Evolutionary conservation across 1,140 invertebrate species (phyloP), one percentile per base, ranked within the genome.

Genomic region (Habropoda laboriosa): DNA sequence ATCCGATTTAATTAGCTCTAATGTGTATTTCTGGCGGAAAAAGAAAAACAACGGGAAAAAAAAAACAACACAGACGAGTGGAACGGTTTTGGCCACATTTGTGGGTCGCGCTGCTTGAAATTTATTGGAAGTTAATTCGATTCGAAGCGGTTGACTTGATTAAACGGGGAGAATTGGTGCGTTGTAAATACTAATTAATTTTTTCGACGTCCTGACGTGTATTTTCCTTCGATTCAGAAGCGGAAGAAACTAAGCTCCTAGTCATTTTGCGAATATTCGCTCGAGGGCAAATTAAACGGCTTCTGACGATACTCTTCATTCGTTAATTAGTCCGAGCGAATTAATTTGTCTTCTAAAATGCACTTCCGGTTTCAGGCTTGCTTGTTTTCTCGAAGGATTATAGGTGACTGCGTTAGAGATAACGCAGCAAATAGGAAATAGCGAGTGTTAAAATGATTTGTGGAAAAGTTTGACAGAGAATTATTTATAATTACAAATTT

Each of bases 1-100:
- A 27, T 55, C 35, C 16, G 57, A 74, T 74, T 64, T 64, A 64
- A 74, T 74, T 74, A 63, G 24, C 35, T 18, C 32, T 40, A 53
- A 51, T 64, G 18, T n/a, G 30, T 49, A 27, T 53, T 63, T 74
- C 63, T 27, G 16, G 24, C 18, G 10, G 12, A 30, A 21, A 18
- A 38, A 51, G 32, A 38, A 30, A 16, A 49, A 66, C 8, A 32
- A 30, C n/a, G n/a, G n/a, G n/a, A n/a, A n/a, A n/a, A n/a, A n/a
- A n/a, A n/a, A n/a, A n/a, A n/a, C n/a, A n/a, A n/a, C n/a, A 45
- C 24, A 42, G 24, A 18, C 13, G 68, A 42, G 16, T 27, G 51
- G 30, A 72, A 58, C 55, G n/a, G 10, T 49, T n/a, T 30, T 8
- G 18, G 24, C 12, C 1, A 24, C 40, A 35, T 61, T 61, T 24